Evolutionary conservation across 2,113 vertebrate genomes (phyloP).

Genomic region (Cairina moschata): DNA sequence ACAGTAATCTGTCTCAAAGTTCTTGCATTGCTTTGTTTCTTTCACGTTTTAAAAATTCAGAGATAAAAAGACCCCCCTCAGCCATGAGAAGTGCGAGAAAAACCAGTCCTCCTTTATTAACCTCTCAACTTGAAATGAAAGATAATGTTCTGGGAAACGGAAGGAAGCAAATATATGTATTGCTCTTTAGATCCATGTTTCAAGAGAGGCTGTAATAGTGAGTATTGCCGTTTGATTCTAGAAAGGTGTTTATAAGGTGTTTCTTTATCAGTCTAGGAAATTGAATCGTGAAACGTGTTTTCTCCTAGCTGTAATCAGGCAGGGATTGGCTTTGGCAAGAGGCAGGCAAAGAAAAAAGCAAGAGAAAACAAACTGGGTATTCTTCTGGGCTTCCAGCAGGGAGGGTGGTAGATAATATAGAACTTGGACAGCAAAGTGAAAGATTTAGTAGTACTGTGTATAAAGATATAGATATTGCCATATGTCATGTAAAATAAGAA

Average conservation of each 20-base stretch:
- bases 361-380: accelerated
- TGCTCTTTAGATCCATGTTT: not conserved
- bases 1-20: slow-evolving; percentile 13
- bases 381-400: not conserved
- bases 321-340: not conserved
- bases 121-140: not conserved
- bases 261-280: not conserved
- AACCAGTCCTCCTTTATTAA: not conserved
- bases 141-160: not conserved
- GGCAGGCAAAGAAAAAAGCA: not conserved
- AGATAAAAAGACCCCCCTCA: not conserved
- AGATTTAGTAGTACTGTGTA: not conserved
- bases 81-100: not conserved
- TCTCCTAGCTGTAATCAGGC: not conserved
- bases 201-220: not conserved
- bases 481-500: not conserved
- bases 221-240: not conserved
- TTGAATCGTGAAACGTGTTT: not conserved
- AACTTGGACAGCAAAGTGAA: not conserved
- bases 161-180: not conserved
- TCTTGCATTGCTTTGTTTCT: not conserved
- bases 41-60: not conserved
- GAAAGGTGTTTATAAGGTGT: not conserved
- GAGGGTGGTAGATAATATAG: not conserved
- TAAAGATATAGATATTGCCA: not conserved